Evolutionary conservation across 2,888 invertebrate species (phyloP), one percentile per base, ranked within the genome.

Genomic region (Drosophila anomalata): DNA sequence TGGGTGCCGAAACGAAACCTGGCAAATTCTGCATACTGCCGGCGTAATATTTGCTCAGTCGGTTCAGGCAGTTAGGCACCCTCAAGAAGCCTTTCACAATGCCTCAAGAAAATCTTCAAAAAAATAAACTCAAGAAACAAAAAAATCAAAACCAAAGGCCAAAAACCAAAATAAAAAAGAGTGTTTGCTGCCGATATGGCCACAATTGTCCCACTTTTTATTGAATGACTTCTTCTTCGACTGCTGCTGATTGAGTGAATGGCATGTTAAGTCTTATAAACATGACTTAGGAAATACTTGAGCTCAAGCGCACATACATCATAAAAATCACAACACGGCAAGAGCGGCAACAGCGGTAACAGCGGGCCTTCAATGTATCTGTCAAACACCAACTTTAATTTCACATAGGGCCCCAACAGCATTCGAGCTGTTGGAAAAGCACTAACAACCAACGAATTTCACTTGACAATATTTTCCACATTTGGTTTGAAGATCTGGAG

Each of bases 201-300:
- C 77, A 76, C 87, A 84, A 84, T 82, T 85, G 82, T 87, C 88
- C 82, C 82, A 83, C 88, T 87, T 83, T 83, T 83, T 83, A 83
- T 83, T 83, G 82, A 83, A 87, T 87, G 88, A 82, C 86, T 83
- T 87, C 57, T 87, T 84, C 66, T 68, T 56, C 51, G 60, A 47
- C 67, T 61, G 66, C 67, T 63, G 66, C 71, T 88, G 87, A 83
- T 84, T 88, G 86, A 84, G 84, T 84, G 84, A 84, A 84, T 88
- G 84, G 87, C 84, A 77, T 79, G 83, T 82, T 83, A 83, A 86
- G 82, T 86, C 80, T 78, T 73, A 88, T 86, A 88, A 83, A 83
- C 83, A 83, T 83, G 86, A 88, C 83, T 83, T 83, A 87, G 83
- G 83, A 83, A 87, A 83, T 88, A 82, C 83, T 83, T 79, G 53